Evolutionary conservation across 1,140 invertebrate genomes (phyloP), one percentile per base, ranked within the genome.

Genomic region (Halyomorpha halys): DNA sequence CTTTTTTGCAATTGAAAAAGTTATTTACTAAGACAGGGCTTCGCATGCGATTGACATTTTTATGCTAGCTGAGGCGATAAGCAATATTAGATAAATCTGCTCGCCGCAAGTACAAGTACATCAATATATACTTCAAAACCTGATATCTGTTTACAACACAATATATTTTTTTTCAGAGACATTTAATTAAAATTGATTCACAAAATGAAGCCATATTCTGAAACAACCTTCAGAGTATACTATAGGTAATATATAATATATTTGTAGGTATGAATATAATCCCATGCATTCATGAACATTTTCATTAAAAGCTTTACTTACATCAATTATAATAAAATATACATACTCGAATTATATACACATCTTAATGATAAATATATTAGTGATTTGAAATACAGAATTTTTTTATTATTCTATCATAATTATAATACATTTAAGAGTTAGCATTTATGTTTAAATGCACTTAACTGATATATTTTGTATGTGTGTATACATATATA

Each of bases 321-420:
- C 15, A 23, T 56, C 23, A 15, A 23, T 25, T 23, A 23, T 56
- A 56, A 23, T 56, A 56, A 56, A 56, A 56, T 56, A 56, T 56
- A 56, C 53, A 56, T 56, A 56, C 23, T 56, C 18, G 23, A 56
- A 56, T 56, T 56, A 56, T 56, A 56, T 56, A 56, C 53, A 56
- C 14, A 56, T 23, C 53, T 56, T 25, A 23, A 25, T 56, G 27
- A 39, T 39, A 39, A 39, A 39, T 39, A 39, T 39, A 39, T 39
- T 56, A 25, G 14, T 56, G 18, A 16, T 23, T 56, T 56, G 15
- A 56, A 56, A 56, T 49, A 49, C 47, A 49, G 34, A 8, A 39
- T 39, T 30, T 47, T 6, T 53, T 56, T 23, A 23, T 23, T 23
- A 23, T 56, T 25, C 15, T 25, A 19, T 16, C 2, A 4, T 11